Evolutionary conservation across 2,797 vertebrate species (phyloP).

Genomic region (Sebastes diaconus): DNA sequence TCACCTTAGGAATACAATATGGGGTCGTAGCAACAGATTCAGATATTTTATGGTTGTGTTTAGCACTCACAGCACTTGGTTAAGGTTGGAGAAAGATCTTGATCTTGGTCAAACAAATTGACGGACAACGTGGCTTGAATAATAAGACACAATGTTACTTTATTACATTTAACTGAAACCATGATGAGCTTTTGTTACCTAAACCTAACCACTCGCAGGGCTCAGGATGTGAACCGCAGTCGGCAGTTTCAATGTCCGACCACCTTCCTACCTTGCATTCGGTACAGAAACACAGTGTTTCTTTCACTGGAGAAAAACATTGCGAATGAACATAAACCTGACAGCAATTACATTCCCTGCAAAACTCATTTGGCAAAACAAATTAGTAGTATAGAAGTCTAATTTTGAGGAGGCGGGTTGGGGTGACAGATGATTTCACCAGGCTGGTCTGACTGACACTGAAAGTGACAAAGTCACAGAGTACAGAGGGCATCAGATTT

Average conservation of each 20-base stretch:
- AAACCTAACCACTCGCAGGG: not conserved
- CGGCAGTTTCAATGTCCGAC: not conserved
- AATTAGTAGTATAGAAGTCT: not conserved
- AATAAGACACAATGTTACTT: not conserved
- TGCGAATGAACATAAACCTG: not conserved
- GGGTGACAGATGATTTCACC: not conserved
- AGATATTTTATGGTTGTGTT: not conserved
- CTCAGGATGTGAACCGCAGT: not conserved
- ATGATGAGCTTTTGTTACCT: not conserved
- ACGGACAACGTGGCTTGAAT: not conserved
- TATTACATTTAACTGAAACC: not conserved
- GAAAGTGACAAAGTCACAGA: conserved; percentile 7
- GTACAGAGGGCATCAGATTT: conserved; percentile 18
- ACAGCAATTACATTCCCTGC: not conserved
- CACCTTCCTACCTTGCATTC: not conserved
- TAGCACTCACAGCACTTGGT: not conserved
- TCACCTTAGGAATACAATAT: not conserved
- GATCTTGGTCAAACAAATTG: not conserved
- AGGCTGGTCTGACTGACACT: not conserved
- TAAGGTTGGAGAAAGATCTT: not conserved
- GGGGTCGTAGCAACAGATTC: not conserved
- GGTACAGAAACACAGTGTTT: not conserved
- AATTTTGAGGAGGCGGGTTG: not conserved
- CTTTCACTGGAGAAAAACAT: not conserved
- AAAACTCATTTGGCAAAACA: not conserved